A percentile compares a stretch with the other conserved stretches of the same genome.
These are phyloP conservation scores for Drosophila anomalata DNA, from an alignment of 2,888 invertebrate genomes.

Conservation along the genomic window DNA sequence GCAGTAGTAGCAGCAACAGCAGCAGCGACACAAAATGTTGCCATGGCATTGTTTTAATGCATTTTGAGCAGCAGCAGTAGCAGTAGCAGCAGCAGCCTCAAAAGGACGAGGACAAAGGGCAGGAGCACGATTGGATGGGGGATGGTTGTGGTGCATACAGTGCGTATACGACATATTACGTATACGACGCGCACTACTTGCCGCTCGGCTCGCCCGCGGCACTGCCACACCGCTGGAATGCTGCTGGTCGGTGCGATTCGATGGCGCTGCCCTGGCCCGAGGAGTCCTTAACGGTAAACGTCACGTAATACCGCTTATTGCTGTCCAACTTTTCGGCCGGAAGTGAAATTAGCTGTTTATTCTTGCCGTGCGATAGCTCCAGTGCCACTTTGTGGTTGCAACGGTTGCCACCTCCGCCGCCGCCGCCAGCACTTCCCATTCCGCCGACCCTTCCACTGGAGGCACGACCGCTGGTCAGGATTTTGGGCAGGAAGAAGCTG, in stretches of 20 bases:
- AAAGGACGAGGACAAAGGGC: not conserved
- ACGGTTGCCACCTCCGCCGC: constrained; percentile 54
- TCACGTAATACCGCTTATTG: constrained; percentile 95
- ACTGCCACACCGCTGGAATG: constrained; percentile 39
- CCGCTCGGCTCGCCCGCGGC: constrained; percentile 47
- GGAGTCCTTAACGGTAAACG: constrained; percentile 93
- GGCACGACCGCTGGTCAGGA: constrained; percentile 83
- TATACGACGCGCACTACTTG: constrained; percentile 65
- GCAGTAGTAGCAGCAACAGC: constrained; percentile 6
- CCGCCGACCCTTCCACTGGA: constrained; percentile 49
- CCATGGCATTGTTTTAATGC: constrained; percentile 80
- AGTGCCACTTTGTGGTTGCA: constrained; percentile 87
- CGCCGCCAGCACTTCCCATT: constrained; percentile 19
- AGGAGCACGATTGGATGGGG: no score
- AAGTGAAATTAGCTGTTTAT: constrained; percentile 93
- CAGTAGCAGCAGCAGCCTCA: constrained; percentile 24
- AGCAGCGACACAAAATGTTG: constrained; percentile 64
- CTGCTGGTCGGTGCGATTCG: constrained; percentile 48
- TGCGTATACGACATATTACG: constrained; percentile 58
- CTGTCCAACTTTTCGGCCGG: constrained; percentile 94
- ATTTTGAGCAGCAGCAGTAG: constrained; percentile 59
- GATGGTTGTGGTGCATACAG: constrained; percentile 40
- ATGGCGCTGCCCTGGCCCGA: constrained; percentile 52
- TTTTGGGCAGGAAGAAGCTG: constrained; percentile 88
- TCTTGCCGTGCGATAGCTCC: constrained; percentile 93